Base-by-base conservation (phyloP, 2,797 vertebrate species). In the Cuculus canorus region DNA sequence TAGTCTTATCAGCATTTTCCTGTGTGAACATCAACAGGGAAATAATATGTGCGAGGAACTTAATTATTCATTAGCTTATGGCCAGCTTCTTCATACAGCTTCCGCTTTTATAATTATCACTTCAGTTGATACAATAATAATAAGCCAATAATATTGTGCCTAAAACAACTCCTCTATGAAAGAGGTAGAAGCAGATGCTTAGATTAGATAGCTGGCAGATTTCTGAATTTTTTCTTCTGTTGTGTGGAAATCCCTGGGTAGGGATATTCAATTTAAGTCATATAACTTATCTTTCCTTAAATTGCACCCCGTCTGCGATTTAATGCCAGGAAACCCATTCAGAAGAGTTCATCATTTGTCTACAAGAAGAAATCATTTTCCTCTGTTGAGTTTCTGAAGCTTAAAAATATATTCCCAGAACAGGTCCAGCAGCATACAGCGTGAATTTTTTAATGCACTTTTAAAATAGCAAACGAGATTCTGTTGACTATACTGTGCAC, bases 41-140 rank as follows among this genome's bases (percentile, higher is more conserved):
- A 83, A 81, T 45, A 32, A 5, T 76, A 17, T 30, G 7, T 47
- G 14, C 8, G 28, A 54, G 47, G 24, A 69, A 1, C 30, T 95
- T 69, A 90, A 96, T 93, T 95, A 84, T 94, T 92, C 43, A 88
- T 84, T 76, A 90, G 4, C 1, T 86, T 47, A 32, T 33, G 48
- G 32, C 25, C 33, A 59, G 18, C 39, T 90, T 71, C 37, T 76
- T 90, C 28, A 30, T 22, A 32, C 6, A 33, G 16, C 33, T 60
- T 88, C 65, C 39, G 66, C 25, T 39, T 28, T 60, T 64, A 23
- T n/a, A 68, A 59, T 72, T 33, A 68, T 12, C 6, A 56, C 60
- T 92, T 90, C 73, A 84, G 28, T 24, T 47, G 33, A 60, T 82
- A 32, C 17, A 78, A 37, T 61, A 64, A 39, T 9, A 76, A 47